Evolutionary conservation across 2,797 vertebrate species (phyloP).

Genomic region (Sciaenops ocellatus): DNA sequence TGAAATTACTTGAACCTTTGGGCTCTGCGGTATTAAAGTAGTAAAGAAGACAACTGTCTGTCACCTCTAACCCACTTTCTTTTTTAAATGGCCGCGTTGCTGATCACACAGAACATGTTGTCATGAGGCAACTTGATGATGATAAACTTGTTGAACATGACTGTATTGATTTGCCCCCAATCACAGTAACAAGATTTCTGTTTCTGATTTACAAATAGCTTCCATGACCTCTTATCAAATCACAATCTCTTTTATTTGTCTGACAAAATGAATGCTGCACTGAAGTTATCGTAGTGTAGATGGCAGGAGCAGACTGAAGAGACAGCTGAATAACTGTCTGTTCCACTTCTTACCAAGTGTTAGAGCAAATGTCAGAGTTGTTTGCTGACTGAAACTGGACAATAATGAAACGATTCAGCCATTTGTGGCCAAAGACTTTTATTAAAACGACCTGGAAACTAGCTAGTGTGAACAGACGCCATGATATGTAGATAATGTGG

Average conservation of each 20-base stretch:
- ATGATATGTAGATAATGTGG: not conserved
- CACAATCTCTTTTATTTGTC: not conserved
- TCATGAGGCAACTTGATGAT: not conserved
- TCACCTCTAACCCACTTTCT: not conserved
- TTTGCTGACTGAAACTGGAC: not conserved
- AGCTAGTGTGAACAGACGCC: too few relatives aligned
- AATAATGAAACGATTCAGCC: not conserved
- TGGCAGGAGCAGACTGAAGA: not conserved
- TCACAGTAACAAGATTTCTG: not conserved
- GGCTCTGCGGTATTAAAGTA: not conserved
- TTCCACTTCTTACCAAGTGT: not conserved
- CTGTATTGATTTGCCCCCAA: not conserved
- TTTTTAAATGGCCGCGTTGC: not conserved
- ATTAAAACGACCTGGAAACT: not conserved
- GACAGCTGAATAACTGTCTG: not conserved
- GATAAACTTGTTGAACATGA: too few relatives aligned
- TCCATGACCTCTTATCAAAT: not conserved
- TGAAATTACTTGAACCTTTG: not conserved
- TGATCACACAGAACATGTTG: not conserved
- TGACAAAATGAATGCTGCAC: not conserved
- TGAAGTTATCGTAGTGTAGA: too few relatives aligned
- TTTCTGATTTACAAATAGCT: not conserved
- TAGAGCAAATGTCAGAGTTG: not conserved
- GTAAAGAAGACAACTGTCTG: not conserved
- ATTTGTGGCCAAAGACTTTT: not conserved